Evolutionary conservation across 2,797 vertebrate species (phyloP).

Genomic region (Acanthiza pusilla): DNA sequence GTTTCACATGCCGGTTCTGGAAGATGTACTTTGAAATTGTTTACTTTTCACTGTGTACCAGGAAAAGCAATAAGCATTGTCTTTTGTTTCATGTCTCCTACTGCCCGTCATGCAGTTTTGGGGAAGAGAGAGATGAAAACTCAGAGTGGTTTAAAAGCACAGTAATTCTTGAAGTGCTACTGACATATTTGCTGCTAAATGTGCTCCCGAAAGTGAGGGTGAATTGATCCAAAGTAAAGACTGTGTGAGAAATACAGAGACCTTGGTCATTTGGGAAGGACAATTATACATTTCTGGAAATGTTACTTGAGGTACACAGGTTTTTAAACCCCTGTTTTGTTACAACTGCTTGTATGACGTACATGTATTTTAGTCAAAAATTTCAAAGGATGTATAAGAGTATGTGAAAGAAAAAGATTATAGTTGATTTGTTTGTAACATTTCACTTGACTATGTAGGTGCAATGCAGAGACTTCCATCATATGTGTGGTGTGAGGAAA

Average conservation of each 20-base stretch:
- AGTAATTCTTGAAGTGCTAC: not conserved
- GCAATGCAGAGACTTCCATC: not conserved
- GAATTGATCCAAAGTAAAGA: not conserved
- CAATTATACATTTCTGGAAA: not conserved
- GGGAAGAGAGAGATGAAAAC: not conserved
- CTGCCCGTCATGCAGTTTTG: not conserved
- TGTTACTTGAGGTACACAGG: not conserved
- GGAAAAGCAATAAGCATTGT: not conserved
- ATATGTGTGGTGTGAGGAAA: not conserved
- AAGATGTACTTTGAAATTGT: not conserved
- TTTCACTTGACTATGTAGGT: not conserved
- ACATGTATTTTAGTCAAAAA: not conserved
- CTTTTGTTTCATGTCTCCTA: not conserved
- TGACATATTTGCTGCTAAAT: not conserved
- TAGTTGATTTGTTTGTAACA: not conserved
- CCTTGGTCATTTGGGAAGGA: not conserved
- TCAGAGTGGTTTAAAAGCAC: not conserved
- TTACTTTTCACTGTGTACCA: not conserved
- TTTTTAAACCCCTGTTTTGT: not conserved
- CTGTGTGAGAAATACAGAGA: not conserved
- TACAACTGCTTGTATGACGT: not conserved
- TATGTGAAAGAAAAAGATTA: not conserved
- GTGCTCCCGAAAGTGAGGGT: not conserved
- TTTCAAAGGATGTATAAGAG: not conserved
- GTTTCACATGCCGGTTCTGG: not conserved